Evolutionary conservation across 1,140 invertebrate genomes (phyloP).

Genomic region (Procambarus virginalis): DNA sequence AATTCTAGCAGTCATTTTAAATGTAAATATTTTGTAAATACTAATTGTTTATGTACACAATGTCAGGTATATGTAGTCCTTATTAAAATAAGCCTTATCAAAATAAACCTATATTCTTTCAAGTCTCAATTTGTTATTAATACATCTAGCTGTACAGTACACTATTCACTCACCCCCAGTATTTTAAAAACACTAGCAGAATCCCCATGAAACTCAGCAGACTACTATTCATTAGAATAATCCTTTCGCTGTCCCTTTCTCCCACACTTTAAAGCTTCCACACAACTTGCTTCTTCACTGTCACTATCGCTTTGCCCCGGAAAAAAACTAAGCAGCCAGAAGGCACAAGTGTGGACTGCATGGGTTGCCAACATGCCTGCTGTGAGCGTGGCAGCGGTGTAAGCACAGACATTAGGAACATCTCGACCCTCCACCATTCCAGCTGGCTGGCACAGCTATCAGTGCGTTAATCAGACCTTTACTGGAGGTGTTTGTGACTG

Average conservation of each 20-base stretch:
- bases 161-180: slow-evolving; percentile 55
- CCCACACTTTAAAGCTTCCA: slow-evolving; percentile 50
- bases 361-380: slow-evolving; percentile 18
- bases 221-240: slow-evolving; percentile 64
- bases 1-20: slow-evolving; percentile 28
- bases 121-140: slow-evolving; percentile 68
- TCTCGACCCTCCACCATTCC: slow-evolving; percentile 50
- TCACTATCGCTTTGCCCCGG: not conserved
- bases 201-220: slow-evolving; percentile 36
- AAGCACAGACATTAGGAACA: slow-evolving; percentile 52
- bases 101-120: slow-evolving; percentile 69
- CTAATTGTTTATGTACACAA: slow-evolving; percentile 53
- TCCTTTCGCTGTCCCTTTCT: slow-evolving; percentile 29
- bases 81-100: slow-evolving; percentile 69
- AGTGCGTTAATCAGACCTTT: slow-evolving; percentile 7
- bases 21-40: slow-evolving; percentile 61
- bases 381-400: slow-evolving; percentile 47
- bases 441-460: slow-evolving; percentile 47
- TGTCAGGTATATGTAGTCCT: slow-evolving; percentile 65
- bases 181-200: slow-evolving; percentile 57
- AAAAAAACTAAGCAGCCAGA: slow-evolving; percentile 32
- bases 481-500: not conserved
- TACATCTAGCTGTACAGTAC: slow-evolving; percentile 69
- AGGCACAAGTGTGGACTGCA: slow-evolving; percentile 12
- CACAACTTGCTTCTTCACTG: slow-evolving; percentile 16